Conservation (phyloP, 2,113 vertebrate genomes). For the Osmerus mordax region DNA sequence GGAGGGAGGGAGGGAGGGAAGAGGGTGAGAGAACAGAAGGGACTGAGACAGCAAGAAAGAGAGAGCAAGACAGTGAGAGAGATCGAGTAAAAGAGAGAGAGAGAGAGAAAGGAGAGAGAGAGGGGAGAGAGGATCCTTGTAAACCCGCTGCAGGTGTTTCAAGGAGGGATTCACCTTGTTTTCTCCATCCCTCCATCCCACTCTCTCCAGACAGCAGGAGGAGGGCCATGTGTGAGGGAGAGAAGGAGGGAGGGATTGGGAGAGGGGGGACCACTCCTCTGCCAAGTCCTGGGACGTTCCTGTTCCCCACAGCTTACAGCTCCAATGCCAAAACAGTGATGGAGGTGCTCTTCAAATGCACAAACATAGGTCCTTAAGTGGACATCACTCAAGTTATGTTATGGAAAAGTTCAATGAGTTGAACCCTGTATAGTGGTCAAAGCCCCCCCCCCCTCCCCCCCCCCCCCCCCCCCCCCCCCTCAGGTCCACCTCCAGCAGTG, state of each 20-base stretch:
- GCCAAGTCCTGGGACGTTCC: background rate
- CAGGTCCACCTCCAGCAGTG: background rate
- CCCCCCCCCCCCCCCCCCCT: too few relatives aligned
- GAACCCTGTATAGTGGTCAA: background rate
- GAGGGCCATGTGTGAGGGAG: background rate
- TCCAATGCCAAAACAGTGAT: too few relatives aligned
- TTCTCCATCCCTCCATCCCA: background rate
- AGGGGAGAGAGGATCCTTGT: background rate
- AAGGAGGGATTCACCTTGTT: conserved; percentile 22
- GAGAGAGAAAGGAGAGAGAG: background rate
- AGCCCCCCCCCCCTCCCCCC: too few relatives aligned
- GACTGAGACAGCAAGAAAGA: too few relatives aligned
- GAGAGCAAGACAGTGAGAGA: too few relatives aligned
- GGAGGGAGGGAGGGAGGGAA: background rate
- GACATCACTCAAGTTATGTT: background rate
- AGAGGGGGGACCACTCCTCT: background rate
- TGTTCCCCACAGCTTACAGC: background rate
- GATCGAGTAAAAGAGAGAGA: too few relatives aligned
- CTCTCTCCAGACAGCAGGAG: background rate
- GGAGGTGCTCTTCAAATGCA: background rate
- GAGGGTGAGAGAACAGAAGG: too few relatives aligned
- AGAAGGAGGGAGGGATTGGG: background rate
- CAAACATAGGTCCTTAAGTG: background rate
- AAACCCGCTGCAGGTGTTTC: conserved; percentile 15
- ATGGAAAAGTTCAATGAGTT: background rate